phyloP scores from a whole-genome alignment of 2,888 invertebrate species.

The Parochlus steinenii region DNA sequence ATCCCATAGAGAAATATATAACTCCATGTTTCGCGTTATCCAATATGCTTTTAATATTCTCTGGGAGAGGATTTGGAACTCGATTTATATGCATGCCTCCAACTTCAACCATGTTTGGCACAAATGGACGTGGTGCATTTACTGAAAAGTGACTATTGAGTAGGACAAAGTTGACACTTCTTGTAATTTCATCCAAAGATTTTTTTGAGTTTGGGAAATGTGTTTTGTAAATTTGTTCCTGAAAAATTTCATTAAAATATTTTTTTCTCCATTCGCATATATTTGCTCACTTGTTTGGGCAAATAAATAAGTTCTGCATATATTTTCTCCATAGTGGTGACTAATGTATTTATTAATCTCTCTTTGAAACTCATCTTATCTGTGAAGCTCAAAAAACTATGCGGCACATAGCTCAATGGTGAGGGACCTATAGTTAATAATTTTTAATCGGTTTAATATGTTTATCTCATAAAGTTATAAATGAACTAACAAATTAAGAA shows the following conservation, averaged over 20 bases:
- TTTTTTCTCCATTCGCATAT: too few relatives aligned
- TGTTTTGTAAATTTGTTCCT: constrained; percentile 10
- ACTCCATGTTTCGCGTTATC: constrained; percentile 22
- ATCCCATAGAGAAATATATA: constrained; percentile 24
- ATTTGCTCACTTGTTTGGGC: too few relatives aligned
- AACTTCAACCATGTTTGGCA: constrained; percentile 14
- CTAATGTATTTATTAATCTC: constrained; percentile 7
- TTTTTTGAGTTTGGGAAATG: constrained; percentile 3
- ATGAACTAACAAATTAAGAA: too few relatives aligned
- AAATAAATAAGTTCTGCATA: too few relatives aligned
- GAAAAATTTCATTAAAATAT: constrained; percentile 12
- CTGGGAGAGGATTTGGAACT: background rate
- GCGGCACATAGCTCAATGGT: constrained; percentile 7
- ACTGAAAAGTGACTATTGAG: constrained; percentile 12
- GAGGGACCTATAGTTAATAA: too few relatives aligned
- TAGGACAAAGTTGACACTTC: constrained; percentile 10
- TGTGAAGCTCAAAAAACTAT: constrained; percentile 1
- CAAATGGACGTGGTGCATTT: constrained; percentile 12
- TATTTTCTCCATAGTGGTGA: too few relatives aligned
- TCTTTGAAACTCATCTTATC: constrained; percentile 7
- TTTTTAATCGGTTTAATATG: too few relatives aligned
- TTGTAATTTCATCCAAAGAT: constrained; percentile 7
- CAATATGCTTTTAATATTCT: constrained; percentile 20
- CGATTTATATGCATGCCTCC: constrained; percentile 12
- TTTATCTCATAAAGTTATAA: too few relatives aligned